phyloP scores from a whole-genome alignment of 2,797 vertebrate species.

The Catamblyrhynchus diadema region DNA sequence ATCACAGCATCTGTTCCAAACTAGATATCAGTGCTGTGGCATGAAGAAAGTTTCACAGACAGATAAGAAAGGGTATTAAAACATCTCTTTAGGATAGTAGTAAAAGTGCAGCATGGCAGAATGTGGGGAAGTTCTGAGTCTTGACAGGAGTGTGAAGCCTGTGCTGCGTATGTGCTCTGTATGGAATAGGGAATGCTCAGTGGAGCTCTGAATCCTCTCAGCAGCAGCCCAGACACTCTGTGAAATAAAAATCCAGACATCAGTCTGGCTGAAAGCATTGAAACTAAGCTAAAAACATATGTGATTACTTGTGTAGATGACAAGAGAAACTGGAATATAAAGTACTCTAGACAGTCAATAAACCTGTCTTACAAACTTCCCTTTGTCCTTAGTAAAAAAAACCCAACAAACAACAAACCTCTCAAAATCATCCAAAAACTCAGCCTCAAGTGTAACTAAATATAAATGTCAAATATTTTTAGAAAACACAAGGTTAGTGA shows the following conservation, averaged over 20 bases:
- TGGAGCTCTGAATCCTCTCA: neutral
- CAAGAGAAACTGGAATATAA: constrained; percentile 35
- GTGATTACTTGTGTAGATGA: constrained; percentile 43
- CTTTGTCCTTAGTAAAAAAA: neutral
- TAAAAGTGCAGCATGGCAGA: neutral
- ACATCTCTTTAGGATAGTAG: neutral
- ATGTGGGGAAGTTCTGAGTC: neutral
- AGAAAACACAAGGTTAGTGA: neutral
- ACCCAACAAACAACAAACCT: neutral
- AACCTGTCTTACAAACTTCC: constrained; percentile 39
- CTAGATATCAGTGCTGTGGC: neutral
- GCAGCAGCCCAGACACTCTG: neutral
- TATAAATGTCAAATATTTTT: neutral
- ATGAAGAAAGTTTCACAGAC: neutral
- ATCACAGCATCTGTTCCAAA: neutral
- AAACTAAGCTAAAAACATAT: constrained; percentile 47
- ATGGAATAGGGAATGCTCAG: neutral
- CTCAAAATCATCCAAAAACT: neutral
- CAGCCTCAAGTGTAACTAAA: neutral
- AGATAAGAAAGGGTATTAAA: neutral
- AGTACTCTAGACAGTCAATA: constrained; percentile 32
- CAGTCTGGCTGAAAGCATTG: constrained; percentile 17
- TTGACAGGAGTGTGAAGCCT: neutral
- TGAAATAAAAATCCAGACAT: constrained; percentile 61
- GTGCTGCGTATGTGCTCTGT: neutral